Evolutionary conservation across 1,140 invertebrate genomes (phyloP).

Genomic region (Ooceraea biroi): DNA sequence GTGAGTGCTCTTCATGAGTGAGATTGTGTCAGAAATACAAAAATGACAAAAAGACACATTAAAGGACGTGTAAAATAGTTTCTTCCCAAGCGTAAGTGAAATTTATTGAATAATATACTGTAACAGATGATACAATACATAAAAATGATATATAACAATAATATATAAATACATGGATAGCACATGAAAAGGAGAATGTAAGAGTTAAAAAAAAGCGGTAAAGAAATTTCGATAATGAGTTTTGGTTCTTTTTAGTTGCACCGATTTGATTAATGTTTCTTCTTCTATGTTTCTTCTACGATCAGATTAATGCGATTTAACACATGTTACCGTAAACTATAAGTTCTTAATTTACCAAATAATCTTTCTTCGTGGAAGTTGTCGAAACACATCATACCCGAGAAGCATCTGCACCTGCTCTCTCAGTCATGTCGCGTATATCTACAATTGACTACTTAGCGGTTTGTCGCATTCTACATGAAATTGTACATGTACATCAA

Average conservation of each 20-base stretch:
- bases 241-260: background rate
- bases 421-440: background rate
- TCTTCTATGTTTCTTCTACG: too few relatives aligned
- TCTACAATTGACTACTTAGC: slow-evolving; percentile 8
- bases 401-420: background rate
- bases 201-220: too few relatives aligned
- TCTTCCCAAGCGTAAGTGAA: background rate
- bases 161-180: slow-evolving; percentile 3
- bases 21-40: background rate
- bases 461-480: background rate
- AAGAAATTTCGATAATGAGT: background rate
- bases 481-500: too few relatives aligned
- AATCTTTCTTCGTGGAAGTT: background rate
- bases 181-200: too few relatives aligned
- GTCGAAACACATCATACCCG: background rate
- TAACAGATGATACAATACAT: background rate
- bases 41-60: background rate
- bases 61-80: slow-evolving; percentile 1
- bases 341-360: background rate
- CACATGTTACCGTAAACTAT: background rate
- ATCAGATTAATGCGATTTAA: too few relatives aligned
- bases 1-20: background rate
- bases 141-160: background rate
- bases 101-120: background rate
- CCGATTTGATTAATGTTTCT: background rate